These are phyloP conservation scores for Netelia inedita DNA, from an alignment of 2,888 invertebrate species.

Conservation along the genomic window DNA sequence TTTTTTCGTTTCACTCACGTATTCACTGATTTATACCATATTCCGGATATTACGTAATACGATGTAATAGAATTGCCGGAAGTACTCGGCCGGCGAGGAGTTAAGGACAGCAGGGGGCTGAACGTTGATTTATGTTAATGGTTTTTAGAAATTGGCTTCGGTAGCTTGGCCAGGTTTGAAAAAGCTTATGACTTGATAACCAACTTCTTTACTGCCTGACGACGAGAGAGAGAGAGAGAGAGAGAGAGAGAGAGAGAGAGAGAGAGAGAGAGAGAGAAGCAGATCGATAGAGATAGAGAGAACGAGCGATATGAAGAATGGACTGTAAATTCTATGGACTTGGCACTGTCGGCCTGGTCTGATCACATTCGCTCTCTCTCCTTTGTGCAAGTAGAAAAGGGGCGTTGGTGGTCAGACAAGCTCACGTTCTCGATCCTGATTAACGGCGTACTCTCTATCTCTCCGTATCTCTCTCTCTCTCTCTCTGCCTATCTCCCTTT, in stretches of 20 bases:
- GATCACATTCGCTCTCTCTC: constrained; percentile 29
- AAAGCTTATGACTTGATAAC: constrained; percentile 33
- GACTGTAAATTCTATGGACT: constrained; percentile 42
- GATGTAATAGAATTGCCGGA: constrained; percentile 56
- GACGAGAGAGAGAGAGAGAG: constrained; percentile 29
- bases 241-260: constrained; percentile 4
- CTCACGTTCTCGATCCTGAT: constrained; percentile 20
- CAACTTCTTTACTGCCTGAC: constrained; percentile 15
- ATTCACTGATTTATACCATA: constrained; percentile 2
- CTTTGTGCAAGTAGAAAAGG: constrained; percentile 42
- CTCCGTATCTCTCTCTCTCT: too few species aligned
- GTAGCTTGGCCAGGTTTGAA: constrained; percentile 27
- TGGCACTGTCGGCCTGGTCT: constrained; percentile 25
- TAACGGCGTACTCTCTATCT: neutral
- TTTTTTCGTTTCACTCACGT: constrained; percentile 2
- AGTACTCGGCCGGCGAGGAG: constrained; percentile 28
- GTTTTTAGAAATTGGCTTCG: constrained; percentile 55
- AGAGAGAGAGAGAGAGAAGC: constrained; percentile 27
- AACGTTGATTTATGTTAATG: constrained; percentile 61
- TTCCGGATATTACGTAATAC: constrained; percentile 42
- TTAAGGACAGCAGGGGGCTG: constrained; percentile 13
- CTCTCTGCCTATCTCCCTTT: too few species aligned
- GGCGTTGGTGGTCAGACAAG: constrained; percentile 43
- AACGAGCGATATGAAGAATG: constrained; percentile 38
- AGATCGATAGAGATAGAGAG: neutral